A percentile compares a stretch with the other conserved stretches of the same genome.
Conservation (phyloP, 2,113 vertebrate genomes). For the Maccullochella peelii region DNA sequence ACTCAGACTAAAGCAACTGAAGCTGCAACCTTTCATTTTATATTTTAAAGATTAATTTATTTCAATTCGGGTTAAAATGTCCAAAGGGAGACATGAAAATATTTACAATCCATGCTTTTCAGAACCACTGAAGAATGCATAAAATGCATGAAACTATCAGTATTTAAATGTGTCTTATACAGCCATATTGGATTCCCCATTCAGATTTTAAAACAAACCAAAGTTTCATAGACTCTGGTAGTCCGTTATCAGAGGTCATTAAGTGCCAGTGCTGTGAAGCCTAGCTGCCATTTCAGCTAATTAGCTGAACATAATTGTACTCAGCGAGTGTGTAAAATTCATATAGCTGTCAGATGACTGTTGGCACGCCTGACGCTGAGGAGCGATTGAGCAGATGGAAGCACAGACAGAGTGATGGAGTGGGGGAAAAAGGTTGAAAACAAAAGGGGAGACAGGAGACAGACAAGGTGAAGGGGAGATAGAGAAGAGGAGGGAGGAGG, state of each 20-base stretch:
- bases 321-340: slow-evolving; percentile 49
- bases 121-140: neutral
- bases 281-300: slow-evolving; percentile 51
- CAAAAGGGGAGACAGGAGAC: slow-evolving; percentile 36
- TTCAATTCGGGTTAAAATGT: neutral
- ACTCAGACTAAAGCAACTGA: neutral
- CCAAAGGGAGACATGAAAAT: neutral
- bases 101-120: neutral
- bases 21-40: neutral
- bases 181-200: neutral
- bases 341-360: slow-evolving; percentile 56
- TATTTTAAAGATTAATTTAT: neutral
- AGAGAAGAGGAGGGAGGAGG: neutral
- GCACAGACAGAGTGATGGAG: slow-evolving; percentile 55
- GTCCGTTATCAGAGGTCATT: slow-evolving; percentile 39
- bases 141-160: neutral
- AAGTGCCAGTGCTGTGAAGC: slow-evolving; percentile 7
- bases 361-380: neutral
- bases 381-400: slow-evolving; percentile 47
- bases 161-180: neutral
- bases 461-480: slow-evolving; percentile 48
- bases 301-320: slow-evolving; percentile 53
- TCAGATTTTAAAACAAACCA: neutral
- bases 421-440: slow-evolving; percentile 22
- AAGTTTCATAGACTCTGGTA: slow-evolving; percentile 22